A percentile compares a stretch with the other conserved stretches of the same genome.
Evolutionary conservation across 1,140 invertebrate genomes (phyloP).

Genomic region (Atta texana): DNA sequence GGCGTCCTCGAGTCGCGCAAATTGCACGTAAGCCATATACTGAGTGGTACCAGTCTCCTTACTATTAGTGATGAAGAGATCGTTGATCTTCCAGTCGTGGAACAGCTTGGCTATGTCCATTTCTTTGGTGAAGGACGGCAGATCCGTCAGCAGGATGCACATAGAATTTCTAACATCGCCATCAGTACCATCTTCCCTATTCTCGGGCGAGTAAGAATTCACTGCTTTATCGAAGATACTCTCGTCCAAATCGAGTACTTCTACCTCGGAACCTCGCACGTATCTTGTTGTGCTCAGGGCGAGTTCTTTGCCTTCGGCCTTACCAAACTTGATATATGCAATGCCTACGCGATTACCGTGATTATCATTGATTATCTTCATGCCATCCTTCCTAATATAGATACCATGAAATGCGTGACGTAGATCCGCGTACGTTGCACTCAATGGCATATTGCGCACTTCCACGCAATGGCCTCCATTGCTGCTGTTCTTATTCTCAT

Average conservation of each 20-base stretch:
- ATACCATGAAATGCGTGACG: conserved; percentile 92
- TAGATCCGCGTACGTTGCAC: conserved; percentile 92
- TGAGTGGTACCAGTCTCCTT: conserved; percentile 87
- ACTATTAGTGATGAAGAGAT: conserved; percentile 89
- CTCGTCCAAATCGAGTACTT: conserved; percentile 88
- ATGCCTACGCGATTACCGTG: conserved; percentile 92
- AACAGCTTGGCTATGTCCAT: conserved; percentile 93
- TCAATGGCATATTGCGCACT: conserved; percentile 89
- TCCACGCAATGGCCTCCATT: conserved; percentile 88
- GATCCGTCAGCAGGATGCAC: conserved; percentile 89
- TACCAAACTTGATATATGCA: conserved; percentile 92
- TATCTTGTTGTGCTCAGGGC: conserved; percentile 87
- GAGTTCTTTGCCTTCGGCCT: conserved; percentile 89
- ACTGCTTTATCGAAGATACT: conserved; percentile 89
- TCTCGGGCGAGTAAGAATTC: conserved; percentile 87
- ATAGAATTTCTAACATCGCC: conserved; percentile 81
- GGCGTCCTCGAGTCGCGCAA: conserved; percentile 90
- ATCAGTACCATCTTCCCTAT: conserved; percentile 79
- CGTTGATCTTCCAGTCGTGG: conserved; percentile 89
- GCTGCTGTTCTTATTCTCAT: conserved; percentile 50
- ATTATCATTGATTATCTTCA: conserved; percentile 94
- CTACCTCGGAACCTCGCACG: conserved; percentile 87
- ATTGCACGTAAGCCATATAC: conserved; percentile 91
- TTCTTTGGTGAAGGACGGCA: conserved; percentile 92
- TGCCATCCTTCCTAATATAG: conserved; percentile 92